These are phyloP conservation scores for Leptinotarsa defecta DNA, from an alignment of 1,140 invertebrate genomes.

Conservation along the genomic window DNA sequence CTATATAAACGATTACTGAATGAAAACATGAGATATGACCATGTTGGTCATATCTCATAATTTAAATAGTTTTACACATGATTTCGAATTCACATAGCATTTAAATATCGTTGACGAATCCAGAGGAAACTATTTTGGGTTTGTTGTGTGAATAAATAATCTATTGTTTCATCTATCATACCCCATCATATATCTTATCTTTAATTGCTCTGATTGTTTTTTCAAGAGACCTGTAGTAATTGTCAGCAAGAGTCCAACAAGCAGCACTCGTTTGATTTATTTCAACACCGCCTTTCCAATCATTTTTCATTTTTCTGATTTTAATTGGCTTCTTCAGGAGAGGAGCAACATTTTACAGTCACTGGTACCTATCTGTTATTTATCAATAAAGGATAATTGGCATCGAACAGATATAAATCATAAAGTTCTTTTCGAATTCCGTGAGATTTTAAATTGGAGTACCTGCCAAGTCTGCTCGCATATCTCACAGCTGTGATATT, in stretches of 20 bases:
- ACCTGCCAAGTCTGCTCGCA: not conserved
- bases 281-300: not conserved
- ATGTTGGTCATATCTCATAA: too few species aligned
- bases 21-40: too few species aligned
- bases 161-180: too few species aligned
- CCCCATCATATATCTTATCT: too few species aligned
- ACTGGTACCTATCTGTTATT: not conserved
- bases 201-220: too few species aligned
- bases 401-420: slow-evolving; percentile 6
- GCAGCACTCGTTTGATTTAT: not conserved
- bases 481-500: slow-evolving; percentile 7
- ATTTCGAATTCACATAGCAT: too few species aligned
- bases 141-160: too few species aligned
- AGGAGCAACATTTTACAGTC: not conserved
- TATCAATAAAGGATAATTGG: slow-evolving; percentile 6
- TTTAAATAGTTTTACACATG: too few species aligned
- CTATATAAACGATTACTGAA: too few species aligned
- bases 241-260: not conserved
- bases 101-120: too few species aligned
- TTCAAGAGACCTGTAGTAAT: too few species aligned
- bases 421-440: not conserved
- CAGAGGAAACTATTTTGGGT: too few species aligned
- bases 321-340: not conserved
- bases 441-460: slow-evolving; percentile 1
- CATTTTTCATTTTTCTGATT: not conserved